Base-by-base conservation (phyloP, 2,888 invertebrate genomes). In the Platycheirus rosarum region DNA sequence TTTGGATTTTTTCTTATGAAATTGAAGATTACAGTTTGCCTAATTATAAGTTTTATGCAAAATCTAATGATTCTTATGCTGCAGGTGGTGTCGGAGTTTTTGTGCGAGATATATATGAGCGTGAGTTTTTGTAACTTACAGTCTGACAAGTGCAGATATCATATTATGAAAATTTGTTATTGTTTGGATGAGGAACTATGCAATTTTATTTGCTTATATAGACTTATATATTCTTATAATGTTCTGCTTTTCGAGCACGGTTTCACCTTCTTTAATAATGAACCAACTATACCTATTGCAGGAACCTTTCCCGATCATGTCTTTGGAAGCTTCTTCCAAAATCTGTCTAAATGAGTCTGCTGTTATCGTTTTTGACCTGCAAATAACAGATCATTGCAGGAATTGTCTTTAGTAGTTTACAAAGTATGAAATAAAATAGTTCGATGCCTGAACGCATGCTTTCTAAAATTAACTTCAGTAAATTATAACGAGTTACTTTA, bases 341-440 rank as follows among this genome's bases (percentile, higher is more conserved):
- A 13, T 51, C 8, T 13, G 13, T 32, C 13, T 26, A 51, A 51
- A n/a, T 2, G 32, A 51, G 14, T 51, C 32, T n/a, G 23, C 29
- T 4, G 51, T 13, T 29, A 32, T 51, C 14, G 32, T 51, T 8
- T 51, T 51, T 51, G 51, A 51, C 29, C 32, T 51, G 5, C 29
- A 29, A 13, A 32, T 51, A 14, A 29, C 29, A 26, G 51, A 51
- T 51, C 51, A 51, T n/a, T 13, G 51, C 29, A 13, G 29, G 37
- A n/a, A 37, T 37, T 37, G n/a, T 37, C 4, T 37, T 37, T 37
- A 37, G 1, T 11, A 37, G 37, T 4, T 37, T 37, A 37, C 11
- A 2, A 26, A 26, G 6, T 26, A 26, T 4, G 6, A 2, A 26
- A 26, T 26, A 26, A 26, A 26, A 26, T 6, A 26, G 26, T 4